Percentiles rank a stretch among this genome's conserved stretches.
Evolutionary conservation across 1,140 invertebrate species (phyloP).

Genomic region (Drosophila arawakana): DNA sequence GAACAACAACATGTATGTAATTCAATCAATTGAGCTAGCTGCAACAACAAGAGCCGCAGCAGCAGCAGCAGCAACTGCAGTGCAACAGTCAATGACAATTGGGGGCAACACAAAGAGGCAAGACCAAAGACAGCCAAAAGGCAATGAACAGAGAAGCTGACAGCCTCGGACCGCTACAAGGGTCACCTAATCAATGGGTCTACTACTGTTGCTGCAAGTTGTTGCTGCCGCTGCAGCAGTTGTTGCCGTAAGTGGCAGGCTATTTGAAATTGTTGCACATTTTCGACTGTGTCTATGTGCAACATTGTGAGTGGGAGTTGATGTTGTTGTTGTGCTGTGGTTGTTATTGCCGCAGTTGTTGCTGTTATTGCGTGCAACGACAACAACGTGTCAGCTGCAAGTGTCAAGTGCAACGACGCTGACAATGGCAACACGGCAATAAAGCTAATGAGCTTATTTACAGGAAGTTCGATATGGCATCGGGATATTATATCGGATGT

Average conservation of each 20-base stretch:
- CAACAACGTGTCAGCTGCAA: slow-evolving; percentile 61
- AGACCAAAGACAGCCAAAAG: slow-evolving; percentile 22
- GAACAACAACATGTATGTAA: slow-evolving; percentile 66
- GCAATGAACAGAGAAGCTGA: slow-evolving; percentile 36
- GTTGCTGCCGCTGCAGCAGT: slow-evolving; percentile 36
- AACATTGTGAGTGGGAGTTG: slow-evolving; percentile 45
- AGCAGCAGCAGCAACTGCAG: slow-evolving; percentile 34
- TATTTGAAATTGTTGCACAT: slow-evolving; percentile 74
- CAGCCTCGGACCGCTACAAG: slow-evolving; percentile 71
- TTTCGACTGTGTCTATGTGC: slow-evolving; percentile 33
- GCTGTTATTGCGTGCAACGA: slow-evolving; percentile 65
- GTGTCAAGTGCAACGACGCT: slow-evolving; percentile 69
- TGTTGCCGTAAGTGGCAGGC: slow-evolving; percentile 62
- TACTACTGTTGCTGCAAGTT: slow-evolving; percentile 57
- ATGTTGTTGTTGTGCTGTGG: slow-evolving; percentile 48
- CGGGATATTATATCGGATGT: slow-evolving; percentile 31
- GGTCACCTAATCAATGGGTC: slow-evolving; percentile 80
- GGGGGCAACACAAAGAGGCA: slow-evolving; percentile 58
- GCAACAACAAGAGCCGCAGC: slow-evolving; percentile 45
- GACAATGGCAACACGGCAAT: slow-evolving; percentile 59
- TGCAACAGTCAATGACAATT: slow-evolving; percentile 71
- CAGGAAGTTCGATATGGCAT: slow-evolving; percentile 38
- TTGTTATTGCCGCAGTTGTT: slow-evolving; percentile 30
- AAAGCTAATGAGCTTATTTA: slow-evolving; percentile 74
- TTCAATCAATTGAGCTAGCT: slow-evolving; percentile 74